Evolutionary conservation across 2,797 vertebrate genomes (phyloP).

Genomic region (Carapus acus): DNA sequence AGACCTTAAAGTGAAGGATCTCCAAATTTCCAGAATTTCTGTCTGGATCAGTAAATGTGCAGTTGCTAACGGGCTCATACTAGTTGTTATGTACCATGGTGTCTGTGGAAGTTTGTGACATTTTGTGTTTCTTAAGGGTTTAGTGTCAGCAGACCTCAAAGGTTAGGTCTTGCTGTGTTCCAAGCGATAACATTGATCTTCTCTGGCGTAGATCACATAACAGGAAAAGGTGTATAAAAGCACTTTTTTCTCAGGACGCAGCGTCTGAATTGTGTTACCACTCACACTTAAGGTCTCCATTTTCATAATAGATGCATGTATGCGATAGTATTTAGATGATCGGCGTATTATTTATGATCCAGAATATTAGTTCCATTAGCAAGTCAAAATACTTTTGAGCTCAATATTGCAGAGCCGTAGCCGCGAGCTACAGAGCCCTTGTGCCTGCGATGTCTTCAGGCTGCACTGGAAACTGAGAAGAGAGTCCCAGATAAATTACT

Average conservation of each 20-base stretch:
- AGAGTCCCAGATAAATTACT: conserved; percentile 5
- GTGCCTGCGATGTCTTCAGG: not conserved
- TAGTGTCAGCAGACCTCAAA: too few relatives aligned
- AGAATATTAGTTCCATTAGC: conserved; percentile 17
- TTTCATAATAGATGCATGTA: conserved; percentile 42
- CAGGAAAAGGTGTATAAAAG: too few relatives aligned
- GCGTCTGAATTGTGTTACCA: conserved; percentile 47
- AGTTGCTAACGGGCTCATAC: too few relatives aligned
- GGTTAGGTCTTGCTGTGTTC: too few relatives aligned
- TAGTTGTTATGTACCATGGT: too few relatives aligned
- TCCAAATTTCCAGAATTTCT: too few relatives aligned
- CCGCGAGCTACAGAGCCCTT: not conserved
- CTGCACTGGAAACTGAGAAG: not conserved
- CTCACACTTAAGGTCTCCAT: conserved; percentile 37
- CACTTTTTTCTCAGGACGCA: conserved; percentile 19
- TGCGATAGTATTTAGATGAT: conserved; percentile 53
- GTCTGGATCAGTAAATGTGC: too few relatives aligned
- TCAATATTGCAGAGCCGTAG: not conserved
- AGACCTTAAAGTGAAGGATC: too few relatives aligned
- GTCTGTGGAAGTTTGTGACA: too few relatives aligned
- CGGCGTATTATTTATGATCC: conserved; percentile 51
- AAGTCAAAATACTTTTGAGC: conserved; percentile 15
- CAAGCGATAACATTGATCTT: too few relatives aligned
- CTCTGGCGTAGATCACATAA: too few relatives aligned
- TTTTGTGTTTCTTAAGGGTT: too few relatives aligned